Conservation (phyloP, 1,140 invertebrate genomes). For the Triops longicaudatus region DNA sequence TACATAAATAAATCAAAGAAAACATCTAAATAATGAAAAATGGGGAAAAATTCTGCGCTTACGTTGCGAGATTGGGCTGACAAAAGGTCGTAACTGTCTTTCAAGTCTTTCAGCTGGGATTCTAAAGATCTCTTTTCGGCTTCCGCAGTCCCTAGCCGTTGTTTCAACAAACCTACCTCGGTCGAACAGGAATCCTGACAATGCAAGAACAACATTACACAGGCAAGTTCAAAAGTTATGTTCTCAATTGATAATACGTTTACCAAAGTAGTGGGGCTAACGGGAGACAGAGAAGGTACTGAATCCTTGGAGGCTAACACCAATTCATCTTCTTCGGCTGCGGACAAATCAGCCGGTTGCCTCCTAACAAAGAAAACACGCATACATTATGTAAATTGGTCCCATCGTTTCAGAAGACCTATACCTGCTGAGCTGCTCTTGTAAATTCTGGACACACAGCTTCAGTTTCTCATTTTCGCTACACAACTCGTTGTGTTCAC, state of each 20-base stretch:
- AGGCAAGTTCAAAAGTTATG: neutral
- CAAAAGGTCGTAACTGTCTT: conserved; percentile 34
- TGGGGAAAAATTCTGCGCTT: neutral
- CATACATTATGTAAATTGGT: neutral
- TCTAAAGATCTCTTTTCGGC: conserved; percentile 35
- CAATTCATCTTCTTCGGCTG: neutral
- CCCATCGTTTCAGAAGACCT: neutral
- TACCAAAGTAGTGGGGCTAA: neutral
- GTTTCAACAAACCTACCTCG: conserved; percentile 34
- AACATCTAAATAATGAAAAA: neutral
- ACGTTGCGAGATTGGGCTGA: conserved; percentile 29
- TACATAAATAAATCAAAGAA: conserved; percentile 9
- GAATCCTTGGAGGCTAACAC: neutral
- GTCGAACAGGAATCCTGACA: conserved; percentile 14
- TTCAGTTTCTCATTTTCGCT: neutral
- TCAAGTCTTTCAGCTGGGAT: conserved; percentile 35
- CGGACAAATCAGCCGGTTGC: neutral
- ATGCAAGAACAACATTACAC: neutral
- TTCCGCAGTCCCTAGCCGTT: conserved; percentile 34
- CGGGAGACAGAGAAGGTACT: neutral
- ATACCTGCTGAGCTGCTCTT: neutral
- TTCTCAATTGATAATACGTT: neutral
- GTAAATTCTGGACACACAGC: neutral
- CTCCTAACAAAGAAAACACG: neutral
- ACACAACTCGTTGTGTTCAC: neutral